Evolutionary conservation across 2,797 vertebrate species (phyloP).

Genomic region (Pseudochaenichthys georgianus): DNA sequence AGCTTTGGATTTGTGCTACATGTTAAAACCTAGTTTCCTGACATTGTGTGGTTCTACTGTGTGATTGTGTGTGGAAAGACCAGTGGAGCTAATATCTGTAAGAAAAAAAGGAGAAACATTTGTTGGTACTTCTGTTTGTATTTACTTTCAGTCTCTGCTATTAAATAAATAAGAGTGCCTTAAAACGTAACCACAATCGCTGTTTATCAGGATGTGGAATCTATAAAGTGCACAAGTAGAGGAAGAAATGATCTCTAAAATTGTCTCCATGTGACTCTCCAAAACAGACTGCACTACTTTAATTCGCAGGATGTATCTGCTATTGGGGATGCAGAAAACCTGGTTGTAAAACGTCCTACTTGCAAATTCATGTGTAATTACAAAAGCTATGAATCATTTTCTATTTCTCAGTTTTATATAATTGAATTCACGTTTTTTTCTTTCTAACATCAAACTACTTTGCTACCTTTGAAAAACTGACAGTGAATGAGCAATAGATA

Average conservation of each 20-base stretch:
- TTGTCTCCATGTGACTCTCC: conserved; percentile 39
- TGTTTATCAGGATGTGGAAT: conserved; percentile 14
- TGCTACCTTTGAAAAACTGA: not conserved
- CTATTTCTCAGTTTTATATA: not conserved
- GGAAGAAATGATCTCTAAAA: conserved; percentile 20
- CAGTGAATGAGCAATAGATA: conserved; percentile 12
- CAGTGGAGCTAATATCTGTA: not conserved
- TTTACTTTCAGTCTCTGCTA: conserved; percentile 14
- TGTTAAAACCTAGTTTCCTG: conserved; percentile 57
- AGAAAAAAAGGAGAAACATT: not conserved
- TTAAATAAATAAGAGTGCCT: not conserved
- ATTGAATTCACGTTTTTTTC: not conserved
- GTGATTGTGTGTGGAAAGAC: conserved; percentile 1
- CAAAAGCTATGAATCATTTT: not conserved
- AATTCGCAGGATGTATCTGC: not conserved
- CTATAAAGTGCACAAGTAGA: conserved; percentile 25
- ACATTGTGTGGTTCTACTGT: conserved; percentile 59
- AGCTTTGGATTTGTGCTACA: conserved; percentile 15
- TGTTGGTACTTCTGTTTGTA: conserved; percentile 1
- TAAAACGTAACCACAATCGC: conserved; percentile 26
- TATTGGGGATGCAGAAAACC: conserved; percentile 5
- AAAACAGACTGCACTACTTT: conserved; percentile 5
- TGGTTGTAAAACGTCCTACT: not conserved
- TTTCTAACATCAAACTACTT: not conserved
- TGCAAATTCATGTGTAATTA: not conserved